These are phyloP conservation scores for Drosophila oshimai DNA, from an alignment of 1,140 invertebrate genomes.

Conservation along the genomic window DNA sequence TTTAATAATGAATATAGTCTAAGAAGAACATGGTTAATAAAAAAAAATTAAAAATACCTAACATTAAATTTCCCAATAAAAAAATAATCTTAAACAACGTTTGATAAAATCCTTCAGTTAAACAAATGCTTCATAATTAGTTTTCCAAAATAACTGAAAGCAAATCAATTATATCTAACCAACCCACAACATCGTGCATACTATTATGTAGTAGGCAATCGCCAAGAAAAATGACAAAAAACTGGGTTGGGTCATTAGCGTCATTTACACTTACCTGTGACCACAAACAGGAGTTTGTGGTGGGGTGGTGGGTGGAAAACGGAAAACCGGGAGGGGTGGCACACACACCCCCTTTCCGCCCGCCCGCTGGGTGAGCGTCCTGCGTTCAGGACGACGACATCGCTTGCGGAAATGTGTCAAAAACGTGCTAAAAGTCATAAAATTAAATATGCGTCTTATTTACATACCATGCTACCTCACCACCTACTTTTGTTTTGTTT, in stretches of 20 bases:
- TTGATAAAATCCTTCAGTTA: not conserved
- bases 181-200: not conserved
- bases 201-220: not conserved
- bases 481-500: not conserved
- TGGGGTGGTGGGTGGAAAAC: not conserved
- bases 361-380: slow-evolving; percentile 15
- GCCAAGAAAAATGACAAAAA: slow-evolving; percentile 73
- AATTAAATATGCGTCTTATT: slow-evolving; percentile 81
- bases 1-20: too few species aligned
- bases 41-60: not conserved
- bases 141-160: slow-evolving; percentile 50
- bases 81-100: not conserved
- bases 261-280: slow-evolving; percentile 71
- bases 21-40: too few species aligned
- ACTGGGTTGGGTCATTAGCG: slow-evolving; percentile 77
- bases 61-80: not conserved
- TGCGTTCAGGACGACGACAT: slow-evolving; percentile 35
- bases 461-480: slow-evolving; percentile 47
- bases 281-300: slow-evolving; percentile 8
- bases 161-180: slow-evolving; percentile 43
- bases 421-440: slow-evolving; percentile 81
- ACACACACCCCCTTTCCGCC: not conserved
- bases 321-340: not conserved
- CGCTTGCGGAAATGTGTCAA: slow-evolving; percentile 78
- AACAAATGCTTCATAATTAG: slow-evolving; percentile 51